These are phyloP conservation scores for Phalacrocorax carbo DNA, from an alignment of 2,113 vertebrate species.

Conservation along the genomic window DNA sequence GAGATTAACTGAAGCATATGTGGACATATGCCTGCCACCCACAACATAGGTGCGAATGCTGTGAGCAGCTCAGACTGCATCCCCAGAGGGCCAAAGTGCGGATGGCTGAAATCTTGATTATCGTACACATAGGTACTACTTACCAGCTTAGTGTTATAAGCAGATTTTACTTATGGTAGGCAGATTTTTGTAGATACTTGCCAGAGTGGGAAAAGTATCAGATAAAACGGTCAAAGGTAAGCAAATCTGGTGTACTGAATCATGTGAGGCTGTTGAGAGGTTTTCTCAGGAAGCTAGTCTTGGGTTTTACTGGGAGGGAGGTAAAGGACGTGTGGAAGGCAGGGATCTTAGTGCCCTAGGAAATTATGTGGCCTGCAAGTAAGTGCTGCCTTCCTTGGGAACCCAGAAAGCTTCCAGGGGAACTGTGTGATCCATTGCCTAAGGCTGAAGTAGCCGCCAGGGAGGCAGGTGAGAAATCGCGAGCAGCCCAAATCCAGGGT, in stretches of 20 bases:
- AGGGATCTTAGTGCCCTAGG: background rate
- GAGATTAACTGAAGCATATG: background rate
- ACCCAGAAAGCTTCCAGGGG: background rate
- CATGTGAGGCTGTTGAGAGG: background rate
- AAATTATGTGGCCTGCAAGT: background rate
- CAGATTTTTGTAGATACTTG: background rate
- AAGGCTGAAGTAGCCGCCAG: background rate
- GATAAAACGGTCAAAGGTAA: background rate
- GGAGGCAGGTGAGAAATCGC: background rate
- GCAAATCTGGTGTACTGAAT: background rate
- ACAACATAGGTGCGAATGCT: rapidly evolving
- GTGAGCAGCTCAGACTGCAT: background rate
- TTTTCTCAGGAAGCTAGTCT: background rate
- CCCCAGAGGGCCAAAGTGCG: background rate
- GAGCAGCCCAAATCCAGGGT: background rate
- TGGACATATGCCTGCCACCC: background rate
- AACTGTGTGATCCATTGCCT: background rate
- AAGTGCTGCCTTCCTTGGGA: background rate
- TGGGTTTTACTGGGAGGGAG: background rate
- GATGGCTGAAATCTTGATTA: background rate
- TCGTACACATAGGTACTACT: background rate
- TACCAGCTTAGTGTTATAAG: background rate
- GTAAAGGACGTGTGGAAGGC: background rate
- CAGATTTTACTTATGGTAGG: background rate
- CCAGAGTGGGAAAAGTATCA: background rate